Evolutionary conservation across 2,797 vertebrate genomes (phyloP), one percentile per base, ranked within the genome.

Genomic region (Heteromormyrus szaboi): DNA sequence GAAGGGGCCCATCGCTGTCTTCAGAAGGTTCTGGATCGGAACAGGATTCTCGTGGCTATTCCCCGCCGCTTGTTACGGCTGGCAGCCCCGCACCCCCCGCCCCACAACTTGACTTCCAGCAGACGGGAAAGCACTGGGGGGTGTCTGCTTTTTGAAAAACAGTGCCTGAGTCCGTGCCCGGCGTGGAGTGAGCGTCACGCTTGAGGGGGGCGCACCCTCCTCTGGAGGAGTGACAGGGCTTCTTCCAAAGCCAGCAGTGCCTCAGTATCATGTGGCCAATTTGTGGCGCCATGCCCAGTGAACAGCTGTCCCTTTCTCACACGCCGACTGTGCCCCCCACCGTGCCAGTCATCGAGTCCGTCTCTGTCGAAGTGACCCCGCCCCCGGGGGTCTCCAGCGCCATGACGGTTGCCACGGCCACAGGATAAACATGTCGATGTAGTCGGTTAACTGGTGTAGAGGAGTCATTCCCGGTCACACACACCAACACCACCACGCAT

Each of bases 1-100:
- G 53, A 84, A 88, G 53, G 87, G 50, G 53, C 81, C 79, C 87
- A 54, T 44, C 86, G 89, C 87, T 68, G 90, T 51, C 44, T 79
- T 4, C 14, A 86, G 51, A 87, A 54, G 76, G 81, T 85, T 44
- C 44, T 68, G 46, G 90, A 90, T 9, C 6, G 5, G 56, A 22
- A 59, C 56, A 22, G 56, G 56, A 59, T 22, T 33, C 62, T 68
- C 29, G 11, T 33, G 62, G 62, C 9, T 33, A 33, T 33, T 68
- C 62, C 62, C 62, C 3, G 11, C 25, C 25, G 3, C 62, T 68
- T 86, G 62, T 53, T 62, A 17, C 37, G 12, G 54, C 65, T 22
- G 54, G 6, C 88, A 50, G 17, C 89, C 54, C 65, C 5, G 11
- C 19, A 5, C 59, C 7, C 89, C 88, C 88, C 88, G 11, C 87